phyloP scores from a whole-genome alignment of 2,888 invertebrate genomes.

The Allolobophora icterica region DNA sequence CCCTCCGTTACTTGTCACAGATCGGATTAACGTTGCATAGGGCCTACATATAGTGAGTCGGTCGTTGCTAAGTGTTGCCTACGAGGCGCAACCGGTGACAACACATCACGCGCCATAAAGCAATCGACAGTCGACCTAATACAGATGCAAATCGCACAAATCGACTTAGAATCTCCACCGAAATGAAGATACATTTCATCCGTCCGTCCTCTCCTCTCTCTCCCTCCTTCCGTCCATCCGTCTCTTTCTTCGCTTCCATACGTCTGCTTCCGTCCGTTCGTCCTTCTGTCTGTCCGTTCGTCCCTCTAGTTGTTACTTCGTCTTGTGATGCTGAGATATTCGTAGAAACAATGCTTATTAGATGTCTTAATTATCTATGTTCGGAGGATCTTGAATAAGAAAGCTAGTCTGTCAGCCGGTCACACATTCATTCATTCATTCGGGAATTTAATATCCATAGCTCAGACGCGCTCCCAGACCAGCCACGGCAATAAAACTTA shows the following conservation, averaged over 20 bases:
- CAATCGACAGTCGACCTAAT: not conserved
- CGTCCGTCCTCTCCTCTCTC: not conserved
- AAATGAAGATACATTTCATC: slow-evolving; percentile 17
- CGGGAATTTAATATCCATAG: too few species aligned
- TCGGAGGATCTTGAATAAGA: too few species aligned
- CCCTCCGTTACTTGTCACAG: not conserved
- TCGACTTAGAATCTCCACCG: slow-evolving; percentile 9
- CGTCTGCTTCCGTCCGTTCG: not conserved
- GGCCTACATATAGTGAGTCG: not conserved
- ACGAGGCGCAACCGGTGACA: not conserved
- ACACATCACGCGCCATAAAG: not conserved
- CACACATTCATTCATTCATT: too few species aligned
- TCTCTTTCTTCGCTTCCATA: not conserved
- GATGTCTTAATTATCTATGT: too few species aligned
- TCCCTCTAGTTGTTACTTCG: not conserved
- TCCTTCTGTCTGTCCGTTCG: not conserved
- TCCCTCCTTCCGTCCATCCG: not conserved
- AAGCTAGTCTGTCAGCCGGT: too few species aligned
- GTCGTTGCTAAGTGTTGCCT: not conserved
- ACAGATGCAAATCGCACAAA: not conserved
- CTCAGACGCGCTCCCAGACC: too few species aligned
- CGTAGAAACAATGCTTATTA: too few species aligned
- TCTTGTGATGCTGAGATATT: too few species aligned
- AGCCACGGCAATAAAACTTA: too few species aligned
- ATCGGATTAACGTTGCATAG: slow-evolving; percentile 9